phyloP scores from a whole-genome alignment of 2,113 vertebrate species.

The Muntiacus muntjak region DNA sequence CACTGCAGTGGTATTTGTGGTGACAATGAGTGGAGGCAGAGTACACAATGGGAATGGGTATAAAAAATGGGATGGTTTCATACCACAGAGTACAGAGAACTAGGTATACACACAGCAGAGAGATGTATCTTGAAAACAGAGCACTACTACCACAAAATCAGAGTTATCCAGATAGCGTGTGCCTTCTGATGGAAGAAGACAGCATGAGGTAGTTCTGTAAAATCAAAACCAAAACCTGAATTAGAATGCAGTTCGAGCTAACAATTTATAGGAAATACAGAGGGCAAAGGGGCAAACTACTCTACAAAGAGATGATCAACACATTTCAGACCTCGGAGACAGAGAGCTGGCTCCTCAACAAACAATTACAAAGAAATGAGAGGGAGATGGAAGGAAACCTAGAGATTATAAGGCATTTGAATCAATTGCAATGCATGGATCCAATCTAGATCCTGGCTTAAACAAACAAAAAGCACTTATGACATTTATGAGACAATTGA shows the following conservation, averaged over 20 bases:
- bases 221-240: not conserved
- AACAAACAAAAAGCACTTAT: not conserved
- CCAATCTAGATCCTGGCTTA: not conserved
- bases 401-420: not conserved
- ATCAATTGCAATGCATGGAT: not conserved
- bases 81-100: not conserved
- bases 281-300: not conserved
- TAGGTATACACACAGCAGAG: not conserved
- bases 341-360: not conserved
- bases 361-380: not conserved
- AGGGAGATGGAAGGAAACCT: not conserved
- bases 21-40: not conserved
- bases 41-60: not conserved
- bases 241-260: not conserved
- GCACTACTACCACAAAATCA: not conserved
- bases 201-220: not conserved
- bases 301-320: not conserved
- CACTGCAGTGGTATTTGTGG: not conserved
- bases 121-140: not conserved
- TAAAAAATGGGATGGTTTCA: not conserved
- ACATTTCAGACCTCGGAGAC: not conserved
- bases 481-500: not conserved
- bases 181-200: not conserved
- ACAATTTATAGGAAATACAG: not conserved
- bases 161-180: not conserved